Percentiles rank a stretch among this genome's conserved stretches.
phyloP scores from a whole-genome alignment of 2,113 vertebrate species.

The Gnathonemus echidnorhynchus region DNA sequence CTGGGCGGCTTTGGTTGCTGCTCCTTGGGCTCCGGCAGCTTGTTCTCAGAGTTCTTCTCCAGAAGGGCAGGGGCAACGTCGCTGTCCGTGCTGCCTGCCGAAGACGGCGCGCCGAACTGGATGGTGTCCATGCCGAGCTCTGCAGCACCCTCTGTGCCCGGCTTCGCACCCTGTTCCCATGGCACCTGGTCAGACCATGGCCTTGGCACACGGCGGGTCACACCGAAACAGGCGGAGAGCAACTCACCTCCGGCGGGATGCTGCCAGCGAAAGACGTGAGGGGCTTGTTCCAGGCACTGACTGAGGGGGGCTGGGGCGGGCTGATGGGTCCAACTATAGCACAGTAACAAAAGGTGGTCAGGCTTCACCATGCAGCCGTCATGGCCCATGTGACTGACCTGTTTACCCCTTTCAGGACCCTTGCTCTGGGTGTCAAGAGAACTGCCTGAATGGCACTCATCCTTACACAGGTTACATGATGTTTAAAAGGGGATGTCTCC shows the following conservation, averaged over 20 bases:
- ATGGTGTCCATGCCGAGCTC: constrained; percentile 89
- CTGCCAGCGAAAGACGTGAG: constrained; percentile 87
- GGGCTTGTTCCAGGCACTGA: constrained; percentile 98
- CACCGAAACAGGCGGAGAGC: neutral
- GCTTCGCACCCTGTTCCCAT: constrained; percentile 65
- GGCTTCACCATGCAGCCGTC: neutral
- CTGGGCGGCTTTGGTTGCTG: constrained; percentile 92
- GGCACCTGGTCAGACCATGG: neutral
- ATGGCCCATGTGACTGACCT: neutral
- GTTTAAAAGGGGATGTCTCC: neutral
- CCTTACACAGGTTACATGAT: neutral
- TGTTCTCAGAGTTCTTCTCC: constrained; percentile 74
- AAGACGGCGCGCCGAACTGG: constrained; percentile 92
- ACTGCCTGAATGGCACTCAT: neutral
- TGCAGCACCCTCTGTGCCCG: constrained; percentile 66
- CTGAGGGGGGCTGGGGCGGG: constrained; percentile 90
- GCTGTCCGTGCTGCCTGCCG: constrained; percentile 83
- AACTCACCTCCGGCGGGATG: constrained; percentile 72
- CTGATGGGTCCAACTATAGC: constrained; percentile 89
- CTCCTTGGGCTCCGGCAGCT: constrained; percentile 91
- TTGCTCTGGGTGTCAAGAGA: neutral
- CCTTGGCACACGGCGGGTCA: no score
- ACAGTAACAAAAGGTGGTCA: constrained; percentile 17
- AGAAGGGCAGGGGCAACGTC: constrained; percentile 76
- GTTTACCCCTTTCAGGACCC: neutral